Conservation (phyloP, 92 coral and sea anemone species). For the Porites cylindrica region DNA sequence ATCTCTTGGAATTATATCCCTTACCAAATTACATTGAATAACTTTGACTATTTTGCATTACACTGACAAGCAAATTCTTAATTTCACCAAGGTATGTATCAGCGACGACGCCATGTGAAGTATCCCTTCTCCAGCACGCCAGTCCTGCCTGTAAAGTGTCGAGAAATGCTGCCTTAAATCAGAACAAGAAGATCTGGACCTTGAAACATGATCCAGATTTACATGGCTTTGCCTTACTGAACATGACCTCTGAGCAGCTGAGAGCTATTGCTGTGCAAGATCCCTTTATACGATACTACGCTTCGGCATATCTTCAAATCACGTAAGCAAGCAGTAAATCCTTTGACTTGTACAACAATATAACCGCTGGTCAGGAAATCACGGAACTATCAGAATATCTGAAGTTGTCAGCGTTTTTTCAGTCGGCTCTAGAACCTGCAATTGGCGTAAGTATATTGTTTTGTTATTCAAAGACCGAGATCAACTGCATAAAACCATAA, state of each 20-base stretch:
- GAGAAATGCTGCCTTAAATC: constrained; percentile 4
- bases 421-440: constrained; percentile 14
- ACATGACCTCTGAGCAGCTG: constrained; percentile 32
- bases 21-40: no score
- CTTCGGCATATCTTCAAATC: background rate
- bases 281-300: constrained; percentile 17
- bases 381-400: constrained; percentile 17
- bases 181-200: constrained; percentile 9
- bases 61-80: no score
- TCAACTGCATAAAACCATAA: no score
- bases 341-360: background rate
- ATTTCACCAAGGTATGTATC: constrained; percentile 4
- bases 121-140: constrained; percentile 39
- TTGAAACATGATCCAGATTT: background rate
- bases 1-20: no score
- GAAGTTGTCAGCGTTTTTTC: constrained; percentile 11
- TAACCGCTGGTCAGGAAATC: constrained; percentile 12
- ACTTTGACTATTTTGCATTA: no score
- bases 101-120: constrained; percentile 15
- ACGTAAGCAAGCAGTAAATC: background rate
- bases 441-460: constrained; percentile 14
- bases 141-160: background rate
- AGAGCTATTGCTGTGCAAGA: background rate
- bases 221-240: constrained; percentile 25
- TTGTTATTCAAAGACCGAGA: background rate